phyloP scores from a whole-genome alignment of 2,797 vertebrate species.

The Thalassophryne amazonica region DNA sequence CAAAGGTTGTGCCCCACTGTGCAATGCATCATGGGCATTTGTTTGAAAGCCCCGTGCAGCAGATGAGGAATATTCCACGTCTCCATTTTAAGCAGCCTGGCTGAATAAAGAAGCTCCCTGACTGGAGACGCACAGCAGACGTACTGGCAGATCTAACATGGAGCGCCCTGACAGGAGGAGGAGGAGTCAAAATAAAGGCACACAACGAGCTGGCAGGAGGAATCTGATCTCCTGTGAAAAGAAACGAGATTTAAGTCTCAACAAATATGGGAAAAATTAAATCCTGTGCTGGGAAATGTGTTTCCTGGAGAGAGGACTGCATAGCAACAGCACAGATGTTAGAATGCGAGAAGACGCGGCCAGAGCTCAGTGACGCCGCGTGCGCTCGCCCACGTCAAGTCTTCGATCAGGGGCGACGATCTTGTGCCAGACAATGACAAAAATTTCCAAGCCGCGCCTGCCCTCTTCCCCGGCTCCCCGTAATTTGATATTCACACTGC shows the following conservation, averaged over 20 bases:
- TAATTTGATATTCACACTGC: constrained; percentile 60
- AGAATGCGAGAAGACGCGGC: neutral
- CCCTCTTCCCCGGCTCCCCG: constrained; percentile 24
- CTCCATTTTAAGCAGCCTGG: constrained; percentile 4
- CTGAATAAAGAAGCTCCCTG: neutral
- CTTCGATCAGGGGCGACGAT: constrained; percentile 15
- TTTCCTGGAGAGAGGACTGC: neutral
- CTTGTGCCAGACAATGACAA: constrained; percentile 24
- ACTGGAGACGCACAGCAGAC: neutral
- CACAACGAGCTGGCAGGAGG: neutral
- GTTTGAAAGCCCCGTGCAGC: constrained; percentile 11
- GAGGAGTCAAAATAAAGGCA: neutral
- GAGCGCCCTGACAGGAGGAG: neutral
- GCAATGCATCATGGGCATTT: constrained; percentile 19
- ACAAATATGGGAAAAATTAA: neutral
- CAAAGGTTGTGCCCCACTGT: neutral
- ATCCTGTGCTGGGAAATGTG: neutral
- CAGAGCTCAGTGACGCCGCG: neutral
- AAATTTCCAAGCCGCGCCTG: constrained; percentile 35
- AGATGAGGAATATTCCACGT: neutral
- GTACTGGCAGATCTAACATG: neutral
- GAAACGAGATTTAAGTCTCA: neutral
- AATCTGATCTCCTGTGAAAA: neutral
- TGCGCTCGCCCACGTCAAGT: neutral
- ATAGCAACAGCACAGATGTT: constrained; percentile 14